phyloP scores from a whole-genome alignment of 1,140 invertebrate species.

The Hyles euphorbiae region DNA sequence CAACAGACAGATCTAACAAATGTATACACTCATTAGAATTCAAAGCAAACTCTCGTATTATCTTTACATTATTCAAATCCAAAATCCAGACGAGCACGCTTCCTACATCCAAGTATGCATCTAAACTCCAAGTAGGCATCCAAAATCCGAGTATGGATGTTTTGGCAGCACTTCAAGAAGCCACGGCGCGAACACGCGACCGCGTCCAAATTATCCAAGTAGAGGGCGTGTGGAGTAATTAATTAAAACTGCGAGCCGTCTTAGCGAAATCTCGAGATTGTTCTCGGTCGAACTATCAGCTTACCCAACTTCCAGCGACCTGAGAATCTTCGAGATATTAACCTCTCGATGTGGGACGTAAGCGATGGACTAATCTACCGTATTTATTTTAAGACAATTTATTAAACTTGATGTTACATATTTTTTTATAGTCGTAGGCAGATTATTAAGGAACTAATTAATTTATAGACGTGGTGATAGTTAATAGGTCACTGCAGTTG shows the following conservation, averaged over 20 bases:
- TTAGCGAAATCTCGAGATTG: constrained; percentile 44
- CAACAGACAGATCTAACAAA: no score
- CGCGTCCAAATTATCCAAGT: constrained; percentile 11
- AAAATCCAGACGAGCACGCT: no score
- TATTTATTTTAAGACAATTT: no score
- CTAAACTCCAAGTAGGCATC: neutral
- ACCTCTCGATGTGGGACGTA: constrained; percentile 6
- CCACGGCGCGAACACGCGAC: constrained; percentile 5
- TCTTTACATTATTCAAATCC: no score
- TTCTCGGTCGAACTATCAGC: constrained; percentile 35
- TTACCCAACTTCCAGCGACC: constrained; percentile 38
- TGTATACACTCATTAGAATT: no score
- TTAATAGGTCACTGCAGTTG: no score
- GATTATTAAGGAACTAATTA: no score
- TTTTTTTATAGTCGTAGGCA: no score
- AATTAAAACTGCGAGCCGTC: constrained; percentile 44
- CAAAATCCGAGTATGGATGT: neutral
- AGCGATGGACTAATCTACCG: constrained; percentile 10
- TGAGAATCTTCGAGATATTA: constrained; percentile 38
- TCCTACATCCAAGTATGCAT: neutral
- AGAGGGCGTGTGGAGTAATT: constrained; percentile 27
- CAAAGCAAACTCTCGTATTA: no score
- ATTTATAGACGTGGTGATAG: no score
- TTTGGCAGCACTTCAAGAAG: constrained; percentile 5
- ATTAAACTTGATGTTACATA: no score